Conservation (phyloP, 2,113 vertebrate genomes). For the Cettia cetti region DNA sequence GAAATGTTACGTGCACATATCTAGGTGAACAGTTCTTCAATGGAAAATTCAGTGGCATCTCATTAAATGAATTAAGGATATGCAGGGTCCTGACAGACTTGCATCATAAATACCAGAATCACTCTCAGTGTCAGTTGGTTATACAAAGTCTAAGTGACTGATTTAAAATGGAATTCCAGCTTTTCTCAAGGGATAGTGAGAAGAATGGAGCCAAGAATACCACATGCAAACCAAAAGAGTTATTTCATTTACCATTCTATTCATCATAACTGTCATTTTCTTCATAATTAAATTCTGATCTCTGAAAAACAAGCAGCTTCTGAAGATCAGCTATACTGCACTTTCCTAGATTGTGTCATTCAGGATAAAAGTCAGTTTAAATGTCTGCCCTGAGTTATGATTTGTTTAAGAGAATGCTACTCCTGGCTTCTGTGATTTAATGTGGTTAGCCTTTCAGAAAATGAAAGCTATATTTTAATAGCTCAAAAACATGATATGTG, state of each 20-base stretch:
- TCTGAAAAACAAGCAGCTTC: not conserved
- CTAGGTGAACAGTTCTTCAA: not conserved
- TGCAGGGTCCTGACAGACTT: not conserved
- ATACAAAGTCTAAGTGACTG: not conserved
- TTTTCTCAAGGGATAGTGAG: slow-evolving; percentile 11
- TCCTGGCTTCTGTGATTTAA: slow-evolving; percentile 50
- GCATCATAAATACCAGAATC: not conserved
- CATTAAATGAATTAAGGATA: not conserved
- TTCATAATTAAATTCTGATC: slow-evolving; percentile 56
- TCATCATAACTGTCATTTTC: slow-evolving; percentile 22
- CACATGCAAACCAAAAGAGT: not conserved
- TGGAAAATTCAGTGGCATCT: not conserved
- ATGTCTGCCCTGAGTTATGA: slow-evolving; percentile 32
- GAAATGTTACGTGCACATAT: not conserved
- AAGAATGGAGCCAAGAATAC: not conserved
- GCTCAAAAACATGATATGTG: slow-evolving; percentile 49
- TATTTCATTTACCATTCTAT: not conserved
- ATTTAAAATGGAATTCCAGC: not conserved
- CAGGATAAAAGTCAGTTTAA: not conserved
- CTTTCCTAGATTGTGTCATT: slow-evolving; percentile 21
- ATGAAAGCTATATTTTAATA: slow-evolving; percentile 58
- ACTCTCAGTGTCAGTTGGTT: not conserved
- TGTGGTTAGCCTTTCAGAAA: slow-evolving; percentile 62
- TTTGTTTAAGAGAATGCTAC: slow-evolving; percentile 24
- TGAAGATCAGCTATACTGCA: slow-evolving; percentile 32